Percentiles rank a stretch among this genome's conserved stretches.
These are phyloP conservation scores for Saturnia japonica DNA, from an alignment of 2,888 invertebrate genomes.

Conservation along the genomic window DNA sequence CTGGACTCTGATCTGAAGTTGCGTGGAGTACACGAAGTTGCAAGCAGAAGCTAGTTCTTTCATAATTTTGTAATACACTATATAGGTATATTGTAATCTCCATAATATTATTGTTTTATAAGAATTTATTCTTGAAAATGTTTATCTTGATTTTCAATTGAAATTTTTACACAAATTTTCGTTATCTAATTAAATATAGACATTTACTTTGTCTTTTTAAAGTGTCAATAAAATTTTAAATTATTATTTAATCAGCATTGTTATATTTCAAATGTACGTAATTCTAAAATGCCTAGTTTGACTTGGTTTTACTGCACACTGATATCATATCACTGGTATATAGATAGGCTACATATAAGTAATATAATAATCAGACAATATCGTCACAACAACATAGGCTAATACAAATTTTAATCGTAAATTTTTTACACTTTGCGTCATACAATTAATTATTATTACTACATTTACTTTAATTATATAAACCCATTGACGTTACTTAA, in stretches of 20 bases:
- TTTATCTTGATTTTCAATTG: too few species aligned
- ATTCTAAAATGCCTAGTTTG: background rate
- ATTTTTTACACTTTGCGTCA: background rate
- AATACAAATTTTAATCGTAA: background rate
- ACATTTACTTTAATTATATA: background rate
- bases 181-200: background rate
- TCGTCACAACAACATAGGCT: background rate
- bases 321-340: too few species aligned
- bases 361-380: background rate
- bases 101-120: background rate
- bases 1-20: too few species aligned
- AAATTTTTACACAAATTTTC: background rate
- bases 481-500: background rate
- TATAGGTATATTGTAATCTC: background rate
- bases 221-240: background rate
- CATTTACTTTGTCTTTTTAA: too few species aligned
- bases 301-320: too few species aligned
- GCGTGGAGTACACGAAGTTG: too few species aligned
- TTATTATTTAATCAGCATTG: background rate
- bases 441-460: background rate
- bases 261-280: background rate
- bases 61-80: too few species aligned
- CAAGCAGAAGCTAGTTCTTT: too few species aligned
- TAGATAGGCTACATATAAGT: too few species aligned
- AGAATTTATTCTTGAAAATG: background rate